Evolutionary conservation across 1,140 invertebrate genomes (phyloP).

Genomic region (Nomia melanderi): DNA sequence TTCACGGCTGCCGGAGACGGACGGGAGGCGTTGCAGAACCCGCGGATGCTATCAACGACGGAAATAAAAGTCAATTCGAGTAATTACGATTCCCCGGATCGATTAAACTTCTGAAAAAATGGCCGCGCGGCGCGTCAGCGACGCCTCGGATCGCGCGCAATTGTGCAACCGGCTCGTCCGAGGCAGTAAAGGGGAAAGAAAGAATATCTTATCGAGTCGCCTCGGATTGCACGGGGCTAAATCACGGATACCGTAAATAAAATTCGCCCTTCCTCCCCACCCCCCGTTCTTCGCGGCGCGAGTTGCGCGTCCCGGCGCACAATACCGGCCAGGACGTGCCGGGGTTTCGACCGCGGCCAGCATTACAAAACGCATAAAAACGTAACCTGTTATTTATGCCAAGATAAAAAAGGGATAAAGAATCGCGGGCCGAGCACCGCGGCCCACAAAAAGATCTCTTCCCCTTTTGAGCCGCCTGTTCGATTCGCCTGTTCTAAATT

Average conservation of each 20-base stretch:
- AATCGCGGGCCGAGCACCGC: constrained; percentile 2
- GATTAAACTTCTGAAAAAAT: neutral
- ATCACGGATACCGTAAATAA: constrained; percentile 38
- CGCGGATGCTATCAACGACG: neutral
- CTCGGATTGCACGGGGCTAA: neutral
- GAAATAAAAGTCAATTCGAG: neutral
- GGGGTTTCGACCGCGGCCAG: constrained; percentile 10
- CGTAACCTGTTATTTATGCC: constrained; percentile 66
- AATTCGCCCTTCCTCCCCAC: too few species aligned
- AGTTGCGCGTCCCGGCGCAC: neutral
- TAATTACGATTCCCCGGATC: neutral
- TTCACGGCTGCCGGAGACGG: neutral
- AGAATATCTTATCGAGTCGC: neutral
- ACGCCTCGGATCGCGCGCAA: neutral
- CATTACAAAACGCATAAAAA: constrained; percentile 65
- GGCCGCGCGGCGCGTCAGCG: neutral
- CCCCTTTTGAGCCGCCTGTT: constrained; percentile 51
- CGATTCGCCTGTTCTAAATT: constrained; percentile 63
- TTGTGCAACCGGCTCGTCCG: neutral
- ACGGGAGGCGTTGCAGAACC: neutral
- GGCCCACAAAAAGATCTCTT: constrained; percentile 42
- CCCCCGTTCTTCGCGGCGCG: too few species aligned
- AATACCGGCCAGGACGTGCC: constrained; percentile 23
- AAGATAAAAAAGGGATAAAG: constrained; percentile 41
- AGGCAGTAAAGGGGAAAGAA: neutral